phyloP scores from a whole-genome alignment of 1,140 invertebrate genomes.

The Diabrotica virgifera region DNA sequence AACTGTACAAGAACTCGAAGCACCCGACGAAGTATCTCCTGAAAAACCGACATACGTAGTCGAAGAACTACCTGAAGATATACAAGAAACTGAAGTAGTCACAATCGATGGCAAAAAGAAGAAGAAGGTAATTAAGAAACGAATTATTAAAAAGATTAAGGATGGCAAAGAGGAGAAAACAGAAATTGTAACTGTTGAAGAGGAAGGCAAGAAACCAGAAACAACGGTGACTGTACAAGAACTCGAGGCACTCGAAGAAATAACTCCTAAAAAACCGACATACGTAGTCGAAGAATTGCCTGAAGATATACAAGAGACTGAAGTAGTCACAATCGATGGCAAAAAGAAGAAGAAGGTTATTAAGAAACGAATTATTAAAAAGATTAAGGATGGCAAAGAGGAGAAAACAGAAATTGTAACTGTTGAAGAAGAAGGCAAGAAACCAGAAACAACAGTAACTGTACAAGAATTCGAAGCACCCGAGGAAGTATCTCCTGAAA shows the following conservation, averaged over 20 bases:
- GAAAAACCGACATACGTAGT: background rate
- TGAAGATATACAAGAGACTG: background rate
- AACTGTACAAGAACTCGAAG: background rate
- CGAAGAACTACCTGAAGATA: background rate
- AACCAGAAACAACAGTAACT: background rate
- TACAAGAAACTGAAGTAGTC: background rate
- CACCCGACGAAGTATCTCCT: background rate
- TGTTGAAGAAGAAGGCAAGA: background rate
- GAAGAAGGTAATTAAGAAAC: background rate
- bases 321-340: background rate
- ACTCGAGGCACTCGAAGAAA: background rate
- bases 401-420: background rate
- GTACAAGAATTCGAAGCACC: background rate
- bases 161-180: background rate
- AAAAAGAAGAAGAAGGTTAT: background rate
- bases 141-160: background rate
- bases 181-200: background rate
- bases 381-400: background rate
- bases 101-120: background rate
- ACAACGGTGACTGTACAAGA: background rate
- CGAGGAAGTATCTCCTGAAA: background rate
- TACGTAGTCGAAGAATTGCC: background rate
- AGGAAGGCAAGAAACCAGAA: background rate
- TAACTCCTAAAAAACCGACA: background rate
- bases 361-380: background rate